Percentiles rank a stretch among this genome's conserved stretches.
Evolutionary conservation across 2,888 invertebrate species (phyloP).

Genomic region (Eilema caniola): DNA sequence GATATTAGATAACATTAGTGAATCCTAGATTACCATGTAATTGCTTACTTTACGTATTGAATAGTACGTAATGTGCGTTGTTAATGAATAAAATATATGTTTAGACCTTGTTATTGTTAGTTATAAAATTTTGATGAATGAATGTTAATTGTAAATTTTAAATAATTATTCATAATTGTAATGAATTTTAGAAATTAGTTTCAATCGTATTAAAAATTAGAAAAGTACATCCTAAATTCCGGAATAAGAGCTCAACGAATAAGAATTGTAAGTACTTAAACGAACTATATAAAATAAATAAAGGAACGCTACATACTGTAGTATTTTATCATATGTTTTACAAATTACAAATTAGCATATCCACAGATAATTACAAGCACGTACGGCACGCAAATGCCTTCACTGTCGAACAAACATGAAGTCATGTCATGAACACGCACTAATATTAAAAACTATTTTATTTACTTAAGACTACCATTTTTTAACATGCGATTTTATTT

Average conservation of each 20-base stretch:
- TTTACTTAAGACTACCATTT: neutral
- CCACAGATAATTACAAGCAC: constrained; percentile 20
- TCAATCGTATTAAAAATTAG: neutral
- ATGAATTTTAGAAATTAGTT: too few relatives aligned
- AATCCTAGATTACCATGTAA: neutral
- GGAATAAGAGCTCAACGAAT: neutral
- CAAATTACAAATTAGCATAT: constrained; percentile 30
- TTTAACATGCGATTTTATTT: neutral
- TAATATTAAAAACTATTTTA: neutral
- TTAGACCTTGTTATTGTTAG: too few relatives aligned
- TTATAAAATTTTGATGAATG: too few relatives aligned
- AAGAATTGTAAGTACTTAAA: neutral
- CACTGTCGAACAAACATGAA: constrained; percentile 16
- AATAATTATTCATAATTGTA: too few relatives aligned
- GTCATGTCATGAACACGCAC: constrained; percentile 28
- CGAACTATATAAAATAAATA: neutral
- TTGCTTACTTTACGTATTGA: neutral
- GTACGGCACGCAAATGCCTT: constrained; percentile 36
- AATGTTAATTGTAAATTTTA: too few relatives aligned
- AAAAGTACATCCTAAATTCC: neutral
- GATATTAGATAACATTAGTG: neutral
- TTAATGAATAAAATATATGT: neutral
- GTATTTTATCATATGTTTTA: constrained; percentile 26
- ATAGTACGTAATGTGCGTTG: neutral
- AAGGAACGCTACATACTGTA: constrained; percentile 12